phyloP scores from a whole-genome alignment of 2,797 vertebrate genomes.

The Rhabdophis nuchalis region DNA sequence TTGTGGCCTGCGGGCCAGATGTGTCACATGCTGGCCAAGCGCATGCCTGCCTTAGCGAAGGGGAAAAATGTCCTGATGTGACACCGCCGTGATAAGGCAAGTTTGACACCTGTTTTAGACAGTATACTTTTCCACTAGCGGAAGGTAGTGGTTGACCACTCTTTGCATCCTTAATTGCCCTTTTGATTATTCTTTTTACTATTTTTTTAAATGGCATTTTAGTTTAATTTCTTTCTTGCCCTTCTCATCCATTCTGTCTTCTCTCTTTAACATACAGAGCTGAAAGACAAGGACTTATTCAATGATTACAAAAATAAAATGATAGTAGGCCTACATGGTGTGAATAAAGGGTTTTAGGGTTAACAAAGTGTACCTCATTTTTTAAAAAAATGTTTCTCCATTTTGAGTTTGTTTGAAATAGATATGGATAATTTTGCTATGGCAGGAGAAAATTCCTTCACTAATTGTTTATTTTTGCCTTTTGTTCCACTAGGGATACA shows the following conservation, averaged over 20 bases:
- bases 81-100: too few relatives aligned
- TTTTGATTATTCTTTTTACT: constrained; percentile 62
- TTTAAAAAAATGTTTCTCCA: background rate
- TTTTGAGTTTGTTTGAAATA: background rate
- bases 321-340: background rate
- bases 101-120: background rate
- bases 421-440: background rate
- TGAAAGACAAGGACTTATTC: constrained; percentile 47
- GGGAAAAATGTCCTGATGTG: too few relatives aligned
- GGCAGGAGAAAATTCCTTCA: background rate
- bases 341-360: background rate
- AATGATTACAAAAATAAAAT: constrained; percentile 27
- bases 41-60: too few relatives aligned
- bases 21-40: too few relatives aligned
- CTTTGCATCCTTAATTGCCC: constrained; percentile 54
- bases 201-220: constrained; percentile 59
- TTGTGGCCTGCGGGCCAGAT: too few relatives aligned
- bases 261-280: constrained; percentile 48
- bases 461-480: background rate
- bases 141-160: constrained; percentile 51
- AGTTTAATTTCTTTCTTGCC: constrained; percentile 60
- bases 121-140: constrained; percentile 31
- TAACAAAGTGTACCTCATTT: background rate
- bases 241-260: constrained; percentile 26
- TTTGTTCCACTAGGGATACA: background rate